Conservation (phyloP, 30 jellyfish, hydroid and myxozoan genomes). For the Hydractinia symbiolongicarpus region DNA sequence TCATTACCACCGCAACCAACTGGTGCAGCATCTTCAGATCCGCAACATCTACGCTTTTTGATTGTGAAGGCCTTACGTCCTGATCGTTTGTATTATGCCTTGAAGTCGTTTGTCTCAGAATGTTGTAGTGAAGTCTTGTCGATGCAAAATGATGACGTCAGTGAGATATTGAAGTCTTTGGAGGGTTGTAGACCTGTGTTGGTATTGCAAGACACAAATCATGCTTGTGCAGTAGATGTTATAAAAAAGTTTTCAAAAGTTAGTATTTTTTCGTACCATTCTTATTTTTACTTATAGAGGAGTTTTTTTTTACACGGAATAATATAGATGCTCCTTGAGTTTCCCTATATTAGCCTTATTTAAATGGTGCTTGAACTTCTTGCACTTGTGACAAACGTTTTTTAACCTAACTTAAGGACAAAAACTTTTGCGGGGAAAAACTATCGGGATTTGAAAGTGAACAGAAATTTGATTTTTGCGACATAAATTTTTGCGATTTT, state of each 20-base stretch:
- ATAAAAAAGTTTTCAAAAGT: background rate
- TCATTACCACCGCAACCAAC: slow-evolving; percentile 26
- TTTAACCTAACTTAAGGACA: too few species aligned
- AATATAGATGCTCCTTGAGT: too few species aligned
- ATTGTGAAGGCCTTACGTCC: slow-evolving; percentile 58
- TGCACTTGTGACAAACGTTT: too few species aligned
- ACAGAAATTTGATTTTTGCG: too few species aligned
- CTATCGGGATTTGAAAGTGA: too few species aligned
- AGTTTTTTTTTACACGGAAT: background rate
- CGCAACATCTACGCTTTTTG: slow-evolving; percentile 15
- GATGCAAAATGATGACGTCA: slow-evolving; percentile 11
- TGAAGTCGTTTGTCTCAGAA: slow-evolving; percentile 19
- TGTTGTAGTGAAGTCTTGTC: slow-evolving; percentile 18
- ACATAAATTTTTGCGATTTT: too few species aligned
- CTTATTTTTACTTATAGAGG: background rate
- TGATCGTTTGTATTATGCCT: slow-evolving; percentile 48
- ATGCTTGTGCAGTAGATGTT: background rate
- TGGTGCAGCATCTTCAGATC: slow-evolving; percentile 3
- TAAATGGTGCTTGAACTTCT: too few species aligned
- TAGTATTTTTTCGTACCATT: background rate
- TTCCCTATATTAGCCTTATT: too few species aligned
- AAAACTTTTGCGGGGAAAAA: too few species aligned
- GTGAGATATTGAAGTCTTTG: background rate
- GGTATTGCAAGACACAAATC: background rate
- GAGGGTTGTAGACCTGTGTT: slow-evolving; percentile 4